Conservation (phyloP, 2,888 invertebrate species). For the Netelia inedita region DNA sequence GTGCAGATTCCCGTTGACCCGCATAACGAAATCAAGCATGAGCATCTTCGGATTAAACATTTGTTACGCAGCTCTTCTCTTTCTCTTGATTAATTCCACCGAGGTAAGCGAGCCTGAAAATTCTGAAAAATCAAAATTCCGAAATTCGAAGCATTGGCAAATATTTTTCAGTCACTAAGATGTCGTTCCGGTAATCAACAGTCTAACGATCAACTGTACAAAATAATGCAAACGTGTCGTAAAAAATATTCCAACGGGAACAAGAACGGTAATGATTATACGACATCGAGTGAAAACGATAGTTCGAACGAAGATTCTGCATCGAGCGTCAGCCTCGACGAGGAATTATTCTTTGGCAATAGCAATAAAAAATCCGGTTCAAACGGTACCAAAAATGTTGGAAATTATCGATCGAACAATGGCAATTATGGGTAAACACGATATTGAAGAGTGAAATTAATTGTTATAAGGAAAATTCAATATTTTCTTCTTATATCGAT, state of each 20-base stretch:
- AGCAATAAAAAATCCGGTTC: conserved; percentile 38
- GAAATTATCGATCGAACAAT: conserved; percentile 43
- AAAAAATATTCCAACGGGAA: conserved; percentile 76
- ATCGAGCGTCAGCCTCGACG: conserved; percentile 76
- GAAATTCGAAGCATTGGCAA: background rate
- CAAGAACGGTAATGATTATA: conserved; percentile 81
- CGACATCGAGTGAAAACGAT: conserved; percentile 78
- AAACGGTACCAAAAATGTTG: conserved; percentile 48
- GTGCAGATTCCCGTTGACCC: background rate
- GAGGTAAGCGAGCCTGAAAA: conserved; percentile 49
- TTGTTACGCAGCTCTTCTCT: conserved; percentile 21
- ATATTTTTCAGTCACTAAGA: conserved; percentile 85
- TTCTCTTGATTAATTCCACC: conserved; percentile 44
- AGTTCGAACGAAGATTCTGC: conserved; percentile 73
- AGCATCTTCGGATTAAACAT: conserved; percentile 30
- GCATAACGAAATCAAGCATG: conserved; percentile 39
- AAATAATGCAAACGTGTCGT: conserved; percentile 87
- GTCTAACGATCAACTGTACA: conserved; percentile 87
- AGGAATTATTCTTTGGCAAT: conserved; percentile 73
- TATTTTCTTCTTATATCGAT: background rate
- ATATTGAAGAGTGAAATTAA: background rate
- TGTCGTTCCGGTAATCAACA: conserved; percentile 88
- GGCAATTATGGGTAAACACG: conserved; percentile 52
- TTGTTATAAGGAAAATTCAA: background rate
- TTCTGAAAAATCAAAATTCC: background rate